These are phyloP conservation scores for Apostichopus leukothele DNA, from an alignment of 53 echinoderm and acorn worm genomes.

Conservation along the genomic window DNA sequence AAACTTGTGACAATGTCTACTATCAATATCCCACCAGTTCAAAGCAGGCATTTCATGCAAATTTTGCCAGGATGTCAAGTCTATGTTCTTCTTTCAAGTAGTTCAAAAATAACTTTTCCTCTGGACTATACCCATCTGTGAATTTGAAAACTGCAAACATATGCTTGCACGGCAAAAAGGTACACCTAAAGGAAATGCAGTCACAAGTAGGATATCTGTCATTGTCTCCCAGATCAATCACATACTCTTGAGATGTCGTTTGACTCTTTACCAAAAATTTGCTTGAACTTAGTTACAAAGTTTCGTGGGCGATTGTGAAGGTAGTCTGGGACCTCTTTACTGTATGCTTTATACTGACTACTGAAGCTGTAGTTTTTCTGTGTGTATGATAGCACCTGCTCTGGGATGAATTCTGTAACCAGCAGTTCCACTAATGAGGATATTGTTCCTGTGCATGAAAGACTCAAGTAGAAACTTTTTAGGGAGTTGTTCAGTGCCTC, in stretches of 20 bases:
- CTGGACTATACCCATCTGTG: not conserved
- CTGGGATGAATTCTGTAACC: not conserved
- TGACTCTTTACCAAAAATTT: not conserved
- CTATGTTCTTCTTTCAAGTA: too few relatives aligned
- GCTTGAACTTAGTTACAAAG: not conserved
- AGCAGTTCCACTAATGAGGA: not conserved
- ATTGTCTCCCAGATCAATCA: not conserved
- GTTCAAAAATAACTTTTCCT: too few relatives aligned
- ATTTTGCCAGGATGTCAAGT: too few relatives aligned
- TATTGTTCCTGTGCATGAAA: not conserved
- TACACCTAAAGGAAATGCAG: not conserved
- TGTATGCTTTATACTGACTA: constrained; percentile 1
- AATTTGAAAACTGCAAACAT: not conserved
- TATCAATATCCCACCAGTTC: too few relatives aligned
- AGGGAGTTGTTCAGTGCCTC: not conserved
- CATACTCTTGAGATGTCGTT: not conserved
- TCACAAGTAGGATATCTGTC: not conserved
- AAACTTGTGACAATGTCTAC: too few relatives aligned
- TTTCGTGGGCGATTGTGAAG: constrained; percentile 11
- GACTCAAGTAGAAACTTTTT: not conserved
- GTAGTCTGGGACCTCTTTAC: not conserved
- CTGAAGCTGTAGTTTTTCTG: not conserved
- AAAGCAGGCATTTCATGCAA: too few relatives aligned
- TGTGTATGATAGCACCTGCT: not conserved
- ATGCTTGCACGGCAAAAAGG: constrained; percentile 16